These are phyloP conservation scores for Paralinhomoeus sp. DNA, from an alignment of 2,888 invertebrate species.

Conservation along the genomic window DNA sequence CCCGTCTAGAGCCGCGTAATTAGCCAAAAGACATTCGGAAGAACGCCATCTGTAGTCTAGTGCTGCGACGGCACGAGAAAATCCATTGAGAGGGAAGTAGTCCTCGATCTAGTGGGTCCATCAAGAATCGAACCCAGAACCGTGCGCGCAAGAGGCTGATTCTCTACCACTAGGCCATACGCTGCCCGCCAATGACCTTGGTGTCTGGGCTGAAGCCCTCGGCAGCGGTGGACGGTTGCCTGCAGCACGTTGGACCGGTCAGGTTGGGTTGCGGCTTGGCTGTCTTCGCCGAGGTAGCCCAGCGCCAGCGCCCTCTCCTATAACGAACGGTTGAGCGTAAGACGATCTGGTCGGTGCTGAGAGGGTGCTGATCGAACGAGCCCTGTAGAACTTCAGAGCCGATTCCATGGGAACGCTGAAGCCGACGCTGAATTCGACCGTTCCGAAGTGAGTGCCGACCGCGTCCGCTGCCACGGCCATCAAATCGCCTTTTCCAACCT, in stretches of 20 bases:
- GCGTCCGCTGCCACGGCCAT: constrained; percentile 7
- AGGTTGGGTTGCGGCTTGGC: constrained; percentile 9
- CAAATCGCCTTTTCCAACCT: constrained; percentile 19
- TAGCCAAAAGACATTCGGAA: no score
- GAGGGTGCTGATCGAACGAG: no score
- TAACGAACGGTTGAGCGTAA: background rate
- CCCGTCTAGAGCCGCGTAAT: no score
- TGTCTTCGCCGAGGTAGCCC: constrained; percentile 27
- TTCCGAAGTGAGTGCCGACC: constrained; percentile 21
- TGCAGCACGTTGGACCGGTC: constrained; percentile 7
- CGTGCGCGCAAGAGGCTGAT: no score
- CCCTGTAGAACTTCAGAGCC: constrained; percentile 29
- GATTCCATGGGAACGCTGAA: constrained; percentile 30
- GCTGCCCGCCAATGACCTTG: no score
- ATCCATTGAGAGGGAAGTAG: no score
- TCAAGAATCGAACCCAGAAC: no score
- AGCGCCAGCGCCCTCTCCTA: constrained; percentile 30
- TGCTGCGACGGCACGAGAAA: no score
- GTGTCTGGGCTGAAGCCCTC: constrained; percentile 13
- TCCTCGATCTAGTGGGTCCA: no score
- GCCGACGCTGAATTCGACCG: constrained; percentile 28
- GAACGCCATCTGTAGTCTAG: no score
- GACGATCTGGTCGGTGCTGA: no score
- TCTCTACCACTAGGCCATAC: no score
- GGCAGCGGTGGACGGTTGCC: constrained; percentile 17